phyloP scores from a whole-genome alignment of 2,113 vertebrate genomes.

The Corythornis madagascariensis region DNA sequence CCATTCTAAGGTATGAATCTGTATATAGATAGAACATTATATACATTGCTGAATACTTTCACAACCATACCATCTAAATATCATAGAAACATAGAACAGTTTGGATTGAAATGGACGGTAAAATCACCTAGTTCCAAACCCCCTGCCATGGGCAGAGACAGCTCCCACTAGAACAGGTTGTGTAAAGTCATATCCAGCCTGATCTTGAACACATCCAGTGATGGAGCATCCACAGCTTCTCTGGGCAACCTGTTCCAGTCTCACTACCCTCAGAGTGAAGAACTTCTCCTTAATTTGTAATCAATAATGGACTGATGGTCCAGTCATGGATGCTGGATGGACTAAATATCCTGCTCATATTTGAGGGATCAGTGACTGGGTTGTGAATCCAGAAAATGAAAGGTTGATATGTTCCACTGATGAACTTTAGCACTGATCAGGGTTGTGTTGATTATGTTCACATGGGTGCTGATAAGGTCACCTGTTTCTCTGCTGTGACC shows the following conservation, averaged over 20 bases:
- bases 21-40: background rate
- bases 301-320: background rate
- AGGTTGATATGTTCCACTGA: background rate
- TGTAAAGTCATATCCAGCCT: too few relatives aligned
- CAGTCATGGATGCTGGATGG: too few relatives aligned
- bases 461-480: background rate
- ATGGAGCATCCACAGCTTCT: too few relatives aligned
- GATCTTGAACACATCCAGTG: too few relatives aligned
- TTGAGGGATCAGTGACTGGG: background rate
- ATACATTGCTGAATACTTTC: background rate
- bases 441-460: background rate
- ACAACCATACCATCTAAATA: background rate
- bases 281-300: too few relatives aligned
- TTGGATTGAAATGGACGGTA: too few relatives aligned
- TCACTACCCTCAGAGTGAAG: too few relatives aligned
- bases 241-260: too few relatives aligned
- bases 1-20: background rate
- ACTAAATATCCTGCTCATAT: rapidly evolving
- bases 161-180: too few relatives aligned
- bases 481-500: background rate
- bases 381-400: background rate
- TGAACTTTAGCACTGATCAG: background rate
- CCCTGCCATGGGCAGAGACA: too few relatives aligned
- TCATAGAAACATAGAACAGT: too few relatives aligned
- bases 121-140: too few relatives aligned